Evolutionary conservation across 2,113 vertebrate genomes (phyloP).

Genomic region (Phyllostomus discolor): DNA sequence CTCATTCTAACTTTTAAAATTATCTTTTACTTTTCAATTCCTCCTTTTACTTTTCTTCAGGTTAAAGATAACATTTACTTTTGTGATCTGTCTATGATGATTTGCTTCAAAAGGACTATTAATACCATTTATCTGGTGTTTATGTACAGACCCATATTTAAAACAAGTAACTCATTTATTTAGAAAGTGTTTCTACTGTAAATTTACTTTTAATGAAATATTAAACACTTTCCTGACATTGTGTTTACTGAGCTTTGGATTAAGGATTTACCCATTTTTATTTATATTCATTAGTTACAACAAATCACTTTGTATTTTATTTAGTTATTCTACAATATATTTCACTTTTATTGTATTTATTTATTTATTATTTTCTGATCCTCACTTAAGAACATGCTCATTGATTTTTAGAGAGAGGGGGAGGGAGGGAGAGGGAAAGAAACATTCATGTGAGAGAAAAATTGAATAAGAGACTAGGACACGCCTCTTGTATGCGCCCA

Average conservation of each 20-base stretch:
- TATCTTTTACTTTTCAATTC: constrained; percentile 7
- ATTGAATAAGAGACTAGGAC: no score
- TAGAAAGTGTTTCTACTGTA: neutral
- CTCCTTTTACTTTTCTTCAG: neutral
- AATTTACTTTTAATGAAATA: constrained; percentile 33
- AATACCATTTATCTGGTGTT: neutral
- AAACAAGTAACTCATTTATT: neutral
- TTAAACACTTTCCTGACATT: neutral
- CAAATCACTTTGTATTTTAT: neutral
- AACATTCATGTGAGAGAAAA: no score
- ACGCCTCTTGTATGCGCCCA: no score
- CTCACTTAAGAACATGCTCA: no score
- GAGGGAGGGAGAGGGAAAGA: no score
- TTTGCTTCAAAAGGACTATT: neutral
- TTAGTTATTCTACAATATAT: no score
- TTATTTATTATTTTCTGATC: no score
- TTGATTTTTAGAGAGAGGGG: no score
- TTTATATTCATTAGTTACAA: neutral
- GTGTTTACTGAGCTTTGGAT: neutral
- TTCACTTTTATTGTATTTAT: no score
- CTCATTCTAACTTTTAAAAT: neutral
- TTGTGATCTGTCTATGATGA: neutral
- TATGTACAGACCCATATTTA: neutral
- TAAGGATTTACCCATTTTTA: neutral
- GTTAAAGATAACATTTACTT: neutral